phyloP scores from a whole-genome alignment of 1,140 invertebrate species.

The Meloidogyne chitwoodi region DNA sequence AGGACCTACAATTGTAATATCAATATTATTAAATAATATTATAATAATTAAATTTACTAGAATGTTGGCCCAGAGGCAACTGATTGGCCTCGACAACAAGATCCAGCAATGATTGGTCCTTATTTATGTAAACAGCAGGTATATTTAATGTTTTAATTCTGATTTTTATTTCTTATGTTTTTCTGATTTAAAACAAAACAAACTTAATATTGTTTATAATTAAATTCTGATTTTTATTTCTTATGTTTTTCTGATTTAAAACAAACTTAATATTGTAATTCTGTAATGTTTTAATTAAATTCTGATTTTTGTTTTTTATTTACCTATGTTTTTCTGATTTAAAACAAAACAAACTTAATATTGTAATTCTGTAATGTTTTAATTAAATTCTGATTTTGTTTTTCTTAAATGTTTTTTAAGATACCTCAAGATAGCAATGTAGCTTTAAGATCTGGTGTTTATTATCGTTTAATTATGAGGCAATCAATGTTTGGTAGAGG shows the following conservation, averaged over 20 bases:
- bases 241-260: too few relatives aligned
- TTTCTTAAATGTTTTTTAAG: constrained; percentile 27
- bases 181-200: too few relatives aligned
- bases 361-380: too few relatives aligned
- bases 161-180: neutral
- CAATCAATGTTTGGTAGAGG: constrained; percentile 56
- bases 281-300: too few relatives aligned
- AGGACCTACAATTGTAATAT: constrained; percentile 52
- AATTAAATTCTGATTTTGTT: neutral
- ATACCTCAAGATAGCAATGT: constrained; percentile 54
- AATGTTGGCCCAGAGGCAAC: constrained; percentile 58
- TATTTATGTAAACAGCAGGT: constrained; percentile 59
- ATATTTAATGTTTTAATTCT: neutral
- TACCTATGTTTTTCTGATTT: too few relatives aligned
- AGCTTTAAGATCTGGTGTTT: constrained; percentile 50
- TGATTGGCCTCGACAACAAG: constrained; percentile 58
- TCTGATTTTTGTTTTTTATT: neutral
- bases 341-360: too few relatives aligned
- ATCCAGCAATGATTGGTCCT: constrained; percentile 60
- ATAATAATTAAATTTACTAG: neutral
- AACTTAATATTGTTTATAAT: too few relatives aligned
- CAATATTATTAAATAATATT: too few relatives aligned
- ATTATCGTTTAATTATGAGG: constrained; percentile 56
- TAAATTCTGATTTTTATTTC: neutral
- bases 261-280: too few relatives aligned